Evolutionary conservation across 2,888 invertebrate genomes (phyloP), one percentile per base, ranked within the genome.

Genomic region (Monochamus alternatus): DNA sequence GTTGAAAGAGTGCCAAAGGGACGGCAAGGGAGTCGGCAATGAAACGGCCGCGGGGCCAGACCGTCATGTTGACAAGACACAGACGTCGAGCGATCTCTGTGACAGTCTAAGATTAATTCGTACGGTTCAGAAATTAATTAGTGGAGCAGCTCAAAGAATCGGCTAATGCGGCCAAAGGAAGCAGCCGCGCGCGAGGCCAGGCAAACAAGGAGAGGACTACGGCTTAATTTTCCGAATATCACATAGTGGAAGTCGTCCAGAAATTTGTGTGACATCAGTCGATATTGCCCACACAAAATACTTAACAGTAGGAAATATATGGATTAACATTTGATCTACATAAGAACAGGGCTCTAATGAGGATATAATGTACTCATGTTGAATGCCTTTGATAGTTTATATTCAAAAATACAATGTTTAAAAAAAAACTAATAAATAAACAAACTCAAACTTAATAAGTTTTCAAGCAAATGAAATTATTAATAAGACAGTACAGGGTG

Each of bases 91-190:
- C 31, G 71, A 51, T 63, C 32, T 71, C 60, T 60, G 63, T 63
- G 52, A 71, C 63, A 71, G 38, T 71, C 64, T 79, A 82, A 81
- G 81, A 82, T 82, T 82, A 82, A 82, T 81, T 81, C 62, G 71
- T 63, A 71, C 71, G 63, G 71, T 63, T 81, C 80, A 77, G 78
- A 78, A 82, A 80, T 80, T 83, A 83, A 82, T 83, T 81, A 82
- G 76, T 64, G 73, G 73, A 75, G 67, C 47, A 59, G 78, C 74
- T 79, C 80, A 80, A 81, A 81, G 78, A 81, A 78, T 78, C 77
- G 79, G 67, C 52, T 81, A 81, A 81, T 81, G 64, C 70, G 78
- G 30, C 75, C 81, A 81, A 81, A 81, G 81, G 81, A 80, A 60
- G 70, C 81, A 78, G 44, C 74, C 76, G 68, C 73, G 80, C 80